These are phyloP conservation scores for Huso huso DNA, from an alignment of 2,797 vertebrate species.

Conservation along the genomic window DNA sequence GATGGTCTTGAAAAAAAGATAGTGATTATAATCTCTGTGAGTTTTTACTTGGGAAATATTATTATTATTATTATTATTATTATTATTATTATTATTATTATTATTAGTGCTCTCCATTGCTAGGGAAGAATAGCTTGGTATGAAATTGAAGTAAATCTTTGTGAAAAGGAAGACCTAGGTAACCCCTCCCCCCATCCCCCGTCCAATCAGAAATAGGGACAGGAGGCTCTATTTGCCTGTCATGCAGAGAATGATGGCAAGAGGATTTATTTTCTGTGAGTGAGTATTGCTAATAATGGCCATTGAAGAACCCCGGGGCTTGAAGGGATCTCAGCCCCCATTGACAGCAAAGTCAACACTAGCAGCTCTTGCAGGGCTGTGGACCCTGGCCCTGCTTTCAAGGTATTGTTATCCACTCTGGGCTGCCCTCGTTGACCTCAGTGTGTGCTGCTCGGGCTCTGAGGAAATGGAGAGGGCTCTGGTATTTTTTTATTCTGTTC, in stretches of 20 bases:
- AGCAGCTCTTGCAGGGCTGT: slow-evolving; percentile 54
- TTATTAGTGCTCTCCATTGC: too few species aligned
- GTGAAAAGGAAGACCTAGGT: background rate
- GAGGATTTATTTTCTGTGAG: slow-evolving; percentile 51
- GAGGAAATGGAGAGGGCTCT: slow-evolving; percentile 62
- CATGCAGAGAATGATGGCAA: slow-evolving; percentile 47
- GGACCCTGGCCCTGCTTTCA: slow-evolving; percentile 63
- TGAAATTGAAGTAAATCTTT: background rate
- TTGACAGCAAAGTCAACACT: slow-evolving; percentile 67
- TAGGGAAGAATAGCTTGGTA: too few species aligned
- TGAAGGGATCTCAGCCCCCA: slow-evolving; percentile 62
- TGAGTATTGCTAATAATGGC: slow-evolving; percentile 44
- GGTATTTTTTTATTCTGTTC: slow-evolving; percentile 51
- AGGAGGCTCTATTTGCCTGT: slow-evolving; percentile 39
- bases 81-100: too few species aligned
- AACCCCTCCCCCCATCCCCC: background rate
- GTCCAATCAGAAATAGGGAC: background rate
- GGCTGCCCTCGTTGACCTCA: slow-evolving; percentile 62
- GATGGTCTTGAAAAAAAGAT: too few species aligned
- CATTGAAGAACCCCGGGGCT: slow-evolving; percentile 52
- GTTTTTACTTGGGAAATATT: too few species aligned
- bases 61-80: too few species aligned
- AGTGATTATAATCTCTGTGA: too few species aligned
- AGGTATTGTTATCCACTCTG: slow-evolving; percentile 58
- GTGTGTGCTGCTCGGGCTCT: slow-evolving; percentile 48